Evolutionary conservation across 1,140 invertebrate genomes (phyloP), one percentile per base, ranked within the genome.

Genomic region (Saccostrea glomerata): DNA sequence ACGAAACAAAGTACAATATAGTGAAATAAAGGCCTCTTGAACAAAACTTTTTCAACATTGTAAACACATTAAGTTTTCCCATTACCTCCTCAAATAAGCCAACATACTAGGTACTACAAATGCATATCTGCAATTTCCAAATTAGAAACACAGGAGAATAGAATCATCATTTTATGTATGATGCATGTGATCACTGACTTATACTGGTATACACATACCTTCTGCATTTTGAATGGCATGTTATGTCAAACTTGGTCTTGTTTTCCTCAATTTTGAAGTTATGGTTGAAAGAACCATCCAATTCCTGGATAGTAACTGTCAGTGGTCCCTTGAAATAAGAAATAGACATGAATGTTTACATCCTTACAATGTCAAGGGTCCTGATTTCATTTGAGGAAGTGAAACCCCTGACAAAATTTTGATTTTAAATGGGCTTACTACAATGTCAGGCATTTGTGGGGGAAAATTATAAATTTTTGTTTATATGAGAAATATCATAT

Each of bases 271-370:
- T 99, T 91, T 97, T 96, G 66, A 99, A 96, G 0, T 97, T 98
- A 94, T 99, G 99, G 92, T 98, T 98, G 92, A 99, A 99, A 0
- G 98, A 99, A 4, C 99, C 99, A 96, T 99, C 99, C 86, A 99
- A 95, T 95, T 99, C 99, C 95, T 99, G 98, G 56, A 99, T 96
- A 87, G 98, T 98, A 0, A 99, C 97, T 30, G 98, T 96, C 58
- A 99, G 95, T 0, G 99, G 98, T 1, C 99, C 99, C 87, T 95
- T 89, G 85, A 93, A 94, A 58, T 85, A n/a, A n/a, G 6, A 84
- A 63, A 82, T 47, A 3, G 5, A 47, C 47, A 47, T 9, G 47
- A 47, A 47, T 47, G 6, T 7, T 1, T 47, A 47, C 5, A 47
- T 47, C 47, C 47, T 47, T 9, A 47, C 47, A 47, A 47, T 47